phyloP scores from a whole-genome alignment of 2,797 vertebrate species.

The Sternotherus odoratus region DNA sequence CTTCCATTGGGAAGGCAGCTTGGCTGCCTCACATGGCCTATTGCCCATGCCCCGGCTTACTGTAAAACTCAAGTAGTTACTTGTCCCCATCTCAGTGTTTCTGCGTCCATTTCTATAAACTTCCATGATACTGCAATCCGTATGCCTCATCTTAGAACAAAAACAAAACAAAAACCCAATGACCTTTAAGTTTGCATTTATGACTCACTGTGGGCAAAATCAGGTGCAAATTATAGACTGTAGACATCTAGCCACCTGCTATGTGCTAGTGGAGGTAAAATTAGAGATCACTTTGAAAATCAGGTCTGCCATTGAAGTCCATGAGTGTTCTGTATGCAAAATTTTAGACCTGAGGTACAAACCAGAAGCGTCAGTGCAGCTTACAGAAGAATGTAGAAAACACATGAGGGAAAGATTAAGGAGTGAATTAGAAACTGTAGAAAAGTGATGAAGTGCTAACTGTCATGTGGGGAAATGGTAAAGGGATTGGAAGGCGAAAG shows the following conservation, averaged over 20 bases:
- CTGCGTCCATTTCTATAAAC: neutral
- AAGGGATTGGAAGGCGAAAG: neutral
- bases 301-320: neutral
- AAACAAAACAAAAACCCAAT: neutral
- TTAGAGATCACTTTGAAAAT: neutral
- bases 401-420: neutral
- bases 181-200: accelerated
- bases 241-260: neutral
- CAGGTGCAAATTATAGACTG: neutral
- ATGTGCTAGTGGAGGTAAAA: neutral
- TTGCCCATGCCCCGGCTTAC: neutral
- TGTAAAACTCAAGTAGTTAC: accelerated
- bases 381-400: neutral
- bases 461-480: neutral
- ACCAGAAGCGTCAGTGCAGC: neutral
- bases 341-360: neutral
- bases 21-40: neutral
- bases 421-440: neutral
- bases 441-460: neutral
- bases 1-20: neutral
- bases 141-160: neutral
- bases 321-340: neutral
- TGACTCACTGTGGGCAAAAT: neutral
- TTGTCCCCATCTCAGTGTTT: neutral
- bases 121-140: neutral